Base-by-base conservation (phyloP, 2,888 invertebrate genomes). In the Phlogophora meticulosa region DNA sequence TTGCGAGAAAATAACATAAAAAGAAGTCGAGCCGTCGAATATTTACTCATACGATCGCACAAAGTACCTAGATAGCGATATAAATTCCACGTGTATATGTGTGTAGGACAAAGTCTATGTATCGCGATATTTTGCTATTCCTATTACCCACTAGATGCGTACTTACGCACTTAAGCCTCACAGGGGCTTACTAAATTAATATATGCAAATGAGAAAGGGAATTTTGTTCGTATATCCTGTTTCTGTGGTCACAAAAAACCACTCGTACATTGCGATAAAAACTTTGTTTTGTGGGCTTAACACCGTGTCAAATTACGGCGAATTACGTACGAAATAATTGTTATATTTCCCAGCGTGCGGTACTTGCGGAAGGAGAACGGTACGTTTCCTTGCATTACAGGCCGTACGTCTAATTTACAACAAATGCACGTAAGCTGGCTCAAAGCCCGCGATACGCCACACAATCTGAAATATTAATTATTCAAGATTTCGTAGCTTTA, bases 381-480 rank as follows among this genome's bases (percentile, higher is more conserved):
- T 53, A 36, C 28, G 38, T 45, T 76, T 36, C 38, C 43, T 43
- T 40, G 13, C 10, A 9, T 38, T 46, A 46, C 55, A 57, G 52
- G 24, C 32, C 49, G 42, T 45, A 34, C 45, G 49, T 71, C 22
- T 15, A 67, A 67, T 52, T 52, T 56, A 49, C 28, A 51, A 38
- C n/a, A 40, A 43, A 73, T 46, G 42, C 38, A 38, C 15, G 34
- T 53, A 57, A 15, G 52, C 20, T 36, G 11, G n/a, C 17, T 38
- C 13, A 17, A 61, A 76, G 13, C 60, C 28, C 22, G 15, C 45
- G 49, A 15, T 24, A 24, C 20, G 43, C 28, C 3, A 32, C 61
- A 20, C 46, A 52, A 69, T 58, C n/a, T 63, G 36, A 71, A 63
- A 71, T 55, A 42, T 32, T 51, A 63, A 76, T 73, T 76, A 62